Conservation (phyloP, 2,888 invertebrate genomes). For the Dichetophora obliterata region DNA sequence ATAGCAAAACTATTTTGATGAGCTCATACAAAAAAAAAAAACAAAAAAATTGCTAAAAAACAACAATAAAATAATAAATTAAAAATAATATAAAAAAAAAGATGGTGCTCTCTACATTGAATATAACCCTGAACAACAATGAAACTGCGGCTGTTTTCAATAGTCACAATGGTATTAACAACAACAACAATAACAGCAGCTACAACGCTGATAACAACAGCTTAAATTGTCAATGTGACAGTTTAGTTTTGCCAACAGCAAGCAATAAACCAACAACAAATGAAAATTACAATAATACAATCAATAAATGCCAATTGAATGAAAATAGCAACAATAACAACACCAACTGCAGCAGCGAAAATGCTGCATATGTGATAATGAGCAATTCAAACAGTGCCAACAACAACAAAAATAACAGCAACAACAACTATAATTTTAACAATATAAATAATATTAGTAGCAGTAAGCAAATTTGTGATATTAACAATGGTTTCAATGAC, state of each 20-base stretch:
- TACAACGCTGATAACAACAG: neutral
- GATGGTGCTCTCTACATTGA: slow-evolving; percentile 66
- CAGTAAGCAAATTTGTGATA: slow-evolving; percentile 50
- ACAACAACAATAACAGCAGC: slow-evolving; percentile 7
- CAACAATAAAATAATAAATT: neutral
- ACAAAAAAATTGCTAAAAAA: no score
- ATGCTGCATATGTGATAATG: slow-evolving; percentile 35
- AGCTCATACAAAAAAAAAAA: neutral
- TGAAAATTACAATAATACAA: slow-evolving; percentile 34
- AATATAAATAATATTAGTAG: slow-evolving; percentile 7
- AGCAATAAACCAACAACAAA: slow-evolving; percentile 24
- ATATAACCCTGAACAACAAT: slow-evolving; percentile 57
- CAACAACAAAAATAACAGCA: slow-evolving; percentile 45
- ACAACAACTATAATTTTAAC: neutral
- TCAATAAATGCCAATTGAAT: slow-evolving; percentile 11
- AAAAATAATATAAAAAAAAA: slow-evolving; percentile 44
- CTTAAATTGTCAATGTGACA: slow-evolving; percentile 25
- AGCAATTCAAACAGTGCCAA: slow-evolving; percentile 44
- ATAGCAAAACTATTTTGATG: neutral
- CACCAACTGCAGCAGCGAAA: slow-evolving; percentile 26
- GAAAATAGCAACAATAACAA: slow-evolving; percentile 33
- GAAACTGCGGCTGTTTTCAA: slow-evolving; percentile 4
- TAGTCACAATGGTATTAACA: slow-evolving; percentile 4
- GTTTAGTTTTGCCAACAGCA: slow-evolving; percentile 24
- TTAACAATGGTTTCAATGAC: slow-evolving; percentile 44